Evolutionary conservation across 2,888 invertebrate species (phyloP).

Genomic region (Hirudinaria manillensis): DNA sequence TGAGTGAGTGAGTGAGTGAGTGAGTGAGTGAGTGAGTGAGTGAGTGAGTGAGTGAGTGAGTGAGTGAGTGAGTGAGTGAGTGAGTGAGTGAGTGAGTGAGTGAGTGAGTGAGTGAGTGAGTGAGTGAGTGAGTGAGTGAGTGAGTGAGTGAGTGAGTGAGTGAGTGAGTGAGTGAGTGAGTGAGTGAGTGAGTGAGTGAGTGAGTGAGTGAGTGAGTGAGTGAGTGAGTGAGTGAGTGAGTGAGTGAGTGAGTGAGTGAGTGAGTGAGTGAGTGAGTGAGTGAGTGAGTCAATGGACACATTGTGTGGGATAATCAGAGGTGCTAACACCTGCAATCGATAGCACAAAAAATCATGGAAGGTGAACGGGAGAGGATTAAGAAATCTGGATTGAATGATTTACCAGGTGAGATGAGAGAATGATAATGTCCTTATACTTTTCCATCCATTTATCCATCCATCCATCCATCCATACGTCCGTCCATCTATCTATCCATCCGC

Average conservation of each 20-base stretch:
- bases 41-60: slow-evolving; percentile 17
- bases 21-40: background rate
- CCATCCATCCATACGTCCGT: background rate
- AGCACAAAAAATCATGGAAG: too few species aligned
- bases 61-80: slow-evolving; percentile 1
- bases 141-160: slow-evolving; percentile 12
- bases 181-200: slow-evolving; percentile 15
- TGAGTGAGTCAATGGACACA: background rate
- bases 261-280: slow-evolving; percentile 23
- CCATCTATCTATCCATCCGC: background rate
- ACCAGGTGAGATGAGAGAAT: too few species aligned
- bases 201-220: slow-evolving; percentile 22
- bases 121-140: slow-evolving; percentile 13
- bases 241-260: slow-evolving; percentile 19
- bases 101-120: slow-evolving; percentile 8
- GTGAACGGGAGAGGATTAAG: too few species aligned
- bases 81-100: slow-evolving; percentile 4
- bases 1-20: background rate
- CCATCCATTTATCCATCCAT: too few species aligned
- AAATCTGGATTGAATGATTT: too few species aligned
- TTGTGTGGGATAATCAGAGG: background rate
- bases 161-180: slow-evolving; percentile 14
- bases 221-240: slow-evolving; percentile 23
- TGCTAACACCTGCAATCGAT: too few species aligned
- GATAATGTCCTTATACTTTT: too few species aligned